Base-by-base conservation (phyloP, 2,113 vertebrate genomes). In the Microcebus griseorufus region DNA sequence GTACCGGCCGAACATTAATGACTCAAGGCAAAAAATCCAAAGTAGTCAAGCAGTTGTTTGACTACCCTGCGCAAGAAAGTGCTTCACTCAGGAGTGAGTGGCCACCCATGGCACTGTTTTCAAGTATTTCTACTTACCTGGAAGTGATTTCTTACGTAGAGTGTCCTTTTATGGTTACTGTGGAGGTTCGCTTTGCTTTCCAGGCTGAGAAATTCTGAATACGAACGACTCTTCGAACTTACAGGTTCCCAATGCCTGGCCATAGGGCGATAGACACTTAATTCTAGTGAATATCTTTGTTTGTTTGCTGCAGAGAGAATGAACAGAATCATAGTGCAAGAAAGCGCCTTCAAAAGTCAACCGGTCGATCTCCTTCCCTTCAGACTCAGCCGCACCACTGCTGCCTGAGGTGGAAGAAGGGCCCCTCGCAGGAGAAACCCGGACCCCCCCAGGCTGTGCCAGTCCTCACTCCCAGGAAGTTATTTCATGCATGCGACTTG, bases 301-400 rank as follows among this genome's bases (percentile, higher is more conserved):
- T 25, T 9, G 37, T 51, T 53, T 53, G 1, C 39, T 34, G 37
- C 22, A 6, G 29, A 80, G 39, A 81, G 25, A 91, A 42, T 48
- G 6, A 45, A 37, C 79, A 22, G 39, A 53, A 82, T 42, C 27
- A 53, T 2, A 42, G 10, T 13, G 14, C 62, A 69, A 39, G 37
- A 75, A 83, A 51, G 22, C 20, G 13, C 32, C 32, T 65, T 62
- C 23, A 37, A 11, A 42, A 62, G 25, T 48, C 37, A 22, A 5
- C 5, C 37, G 0, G 5, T 16, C 37, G 9, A 0, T 34, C 83
- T 76, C 69, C 9, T 5, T 42, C 39, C 20, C 32, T 91, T 23
- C 45, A 9, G 69, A 37, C 10, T 39, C 27, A 78, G 23, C 4
- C n/a, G 1, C 1, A 0, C 8, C 60, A 76, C 1, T 3, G 29